Evolutionary conservation across 2,113 vertebrate genomes (phyloP).

Genomic region (Melanostigma gelatinosum): DNA sequence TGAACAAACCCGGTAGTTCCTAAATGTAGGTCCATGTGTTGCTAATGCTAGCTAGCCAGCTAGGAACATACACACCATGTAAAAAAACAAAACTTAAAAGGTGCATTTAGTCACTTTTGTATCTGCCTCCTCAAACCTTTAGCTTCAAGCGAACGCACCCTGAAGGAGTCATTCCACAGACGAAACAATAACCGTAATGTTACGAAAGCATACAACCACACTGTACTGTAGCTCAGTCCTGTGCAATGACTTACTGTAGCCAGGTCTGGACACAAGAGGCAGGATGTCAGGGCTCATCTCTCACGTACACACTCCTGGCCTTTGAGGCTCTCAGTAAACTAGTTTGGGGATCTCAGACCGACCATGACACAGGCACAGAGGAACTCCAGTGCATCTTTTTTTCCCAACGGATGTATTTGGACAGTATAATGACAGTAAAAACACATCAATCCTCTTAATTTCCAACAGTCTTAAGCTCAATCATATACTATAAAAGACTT

Average conservation of each 20-base stretch:
- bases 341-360: constrained; percentile 39
- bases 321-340: constrained; percentile 56
- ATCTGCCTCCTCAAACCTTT: not conserved
- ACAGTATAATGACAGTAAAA: constrained; percentile 14
- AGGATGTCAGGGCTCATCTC: constrained; percentile 52
- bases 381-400: not conserved
- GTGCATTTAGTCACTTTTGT: not conserved
- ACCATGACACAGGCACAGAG: constrained; percentile 20
- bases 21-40: not conserved
- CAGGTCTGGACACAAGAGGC: constrained; percentile 29
- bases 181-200: not conserved
- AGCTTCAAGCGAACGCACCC: not conserved
- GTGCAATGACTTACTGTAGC: constrained; percentile 17
- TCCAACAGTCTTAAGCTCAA: not conserved
- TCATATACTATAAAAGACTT: not conserved
- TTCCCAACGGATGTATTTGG: not conserved
- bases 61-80: not conserved
- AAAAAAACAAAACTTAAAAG: not conserved
- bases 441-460: not conserved
- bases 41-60: not conserved
- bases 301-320: constrained; percentile 41
- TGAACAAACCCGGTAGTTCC: not conserved
- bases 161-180: not conserved
- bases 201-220: not conserved
- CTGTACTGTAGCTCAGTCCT: constrained; percentile 9